A percentile compares a stretch with the other conserved stretches of the same genome.
These are phyloP conservation scores for Drosophila albomicans DNA, from an alignment of 1,140 invertebrate genomes.

Conservation along the genomic window DNA sequence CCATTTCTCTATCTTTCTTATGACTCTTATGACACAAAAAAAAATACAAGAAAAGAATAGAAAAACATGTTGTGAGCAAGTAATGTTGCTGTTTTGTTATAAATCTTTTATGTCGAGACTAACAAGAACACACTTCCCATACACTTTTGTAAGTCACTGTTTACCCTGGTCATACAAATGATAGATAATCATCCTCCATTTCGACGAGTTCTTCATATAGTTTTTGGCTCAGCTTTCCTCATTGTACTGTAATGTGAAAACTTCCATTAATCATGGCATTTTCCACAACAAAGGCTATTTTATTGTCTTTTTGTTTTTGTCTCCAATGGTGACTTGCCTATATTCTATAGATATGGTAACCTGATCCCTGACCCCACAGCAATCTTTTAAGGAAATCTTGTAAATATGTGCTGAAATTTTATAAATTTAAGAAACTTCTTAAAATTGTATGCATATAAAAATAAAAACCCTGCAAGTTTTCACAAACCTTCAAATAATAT, in stretches of 20 bases:
- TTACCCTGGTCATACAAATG: conserved; percentile 6
- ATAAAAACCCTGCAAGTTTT: too few species aligned
- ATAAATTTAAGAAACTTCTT: background rate
- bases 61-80: background rate
- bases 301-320: conserved; percentile 3
- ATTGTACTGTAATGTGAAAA: conserved; percentile 15
- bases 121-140: background rate
- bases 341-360: background rate
- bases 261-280: conserved; percentile 28
- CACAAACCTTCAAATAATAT: too few species aligned
- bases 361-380: background rate
- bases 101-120: conserved; percentile 6
- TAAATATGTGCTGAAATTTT: background rate
- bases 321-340: background rate
- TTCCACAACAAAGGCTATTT: conserved; percentile 1
- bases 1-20: background rate
- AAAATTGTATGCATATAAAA: background rate
- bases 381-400: background rate
- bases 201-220: background rate
- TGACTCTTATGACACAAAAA: too few species aligned
- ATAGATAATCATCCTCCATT: conserved; percentile 7
- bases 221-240: background rate
- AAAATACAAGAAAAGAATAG: background rate
- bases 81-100: background rate
- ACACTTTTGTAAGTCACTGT: conserved; percentile 12